Conservation (phyloP, 2,797 vertebrate species). For the Myotis daubentonii region DNA sequence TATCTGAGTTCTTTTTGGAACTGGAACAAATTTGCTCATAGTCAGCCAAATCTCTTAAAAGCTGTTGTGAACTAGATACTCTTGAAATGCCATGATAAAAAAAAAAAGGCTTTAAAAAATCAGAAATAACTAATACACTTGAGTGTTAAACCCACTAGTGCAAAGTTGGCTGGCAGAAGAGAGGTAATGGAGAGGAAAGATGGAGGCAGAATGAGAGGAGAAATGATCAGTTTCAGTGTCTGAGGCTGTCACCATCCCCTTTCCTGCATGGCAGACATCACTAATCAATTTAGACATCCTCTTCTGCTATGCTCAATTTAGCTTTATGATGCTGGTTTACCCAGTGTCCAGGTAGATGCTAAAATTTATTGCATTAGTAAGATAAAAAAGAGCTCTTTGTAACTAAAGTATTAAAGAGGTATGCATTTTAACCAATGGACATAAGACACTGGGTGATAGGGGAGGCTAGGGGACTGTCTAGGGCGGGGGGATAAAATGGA, state of each 20-base stretch:
- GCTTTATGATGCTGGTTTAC: neutral
- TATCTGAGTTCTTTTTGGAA: neutral
- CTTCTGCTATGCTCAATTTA: neutral
- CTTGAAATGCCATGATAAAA: neutral
- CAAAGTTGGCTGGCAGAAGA: neutral
- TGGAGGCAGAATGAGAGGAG: neutral
- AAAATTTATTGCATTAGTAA: neutral
- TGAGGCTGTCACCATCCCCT: neutral
- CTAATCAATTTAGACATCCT: neutral
- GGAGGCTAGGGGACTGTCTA: too few species aligned
- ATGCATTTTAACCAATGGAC: too few species aligned
- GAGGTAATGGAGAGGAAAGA: neutral
- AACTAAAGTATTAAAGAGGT: neutral
- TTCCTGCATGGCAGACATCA: too few species aligned
- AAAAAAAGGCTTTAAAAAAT: neutral
- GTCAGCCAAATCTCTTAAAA: conserved; percentile 38
- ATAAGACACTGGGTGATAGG: too few species aligned
- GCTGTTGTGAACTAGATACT: neutral
- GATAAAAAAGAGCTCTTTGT: neutral
- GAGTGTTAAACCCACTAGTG: neutral
- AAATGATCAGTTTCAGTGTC: neutral
- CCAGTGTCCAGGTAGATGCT: neutral
- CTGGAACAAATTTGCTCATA: neutral
- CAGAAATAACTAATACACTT: neutral
- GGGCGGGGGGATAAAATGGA: too few species aligned